phyloP scores from a whole-genome alignment of 92 coral and sea anemone species.

The Bergia puertoricense region DNA sequence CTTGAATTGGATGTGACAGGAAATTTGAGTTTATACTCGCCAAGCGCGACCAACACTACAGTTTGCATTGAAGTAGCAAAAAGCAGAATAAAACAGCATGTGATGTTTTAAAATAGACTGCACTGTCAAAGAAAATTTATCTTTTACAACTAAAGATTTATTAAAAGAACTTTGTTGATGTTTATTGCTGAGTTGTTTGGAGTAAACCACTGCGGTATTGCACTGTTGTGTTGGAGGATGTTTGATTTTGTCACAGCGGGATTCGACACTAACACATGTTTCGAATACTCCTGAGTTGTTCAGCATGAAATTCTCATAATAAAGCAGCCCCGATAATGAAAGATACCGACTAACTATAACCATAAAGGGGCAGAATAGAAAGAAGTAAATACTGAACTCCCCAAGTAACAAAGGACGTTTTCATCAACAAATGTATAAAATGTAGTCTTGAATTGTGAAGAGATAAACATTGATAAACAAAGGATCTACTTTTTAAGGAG shows the following conservation, averaged over 20 bases:
- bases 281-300: conserved; percentile 15
- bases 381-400: conserved; percentile 1
- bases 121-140: neutral
- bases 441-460: neutral
- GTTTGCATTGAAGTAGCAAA: neutral
- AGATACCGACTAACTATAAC: neutral
- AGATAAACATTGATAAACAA: too few relatives aligned
- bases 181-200: conserved; percentile 6
- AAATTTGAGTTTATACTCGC: neutral
- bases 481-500: neutral
- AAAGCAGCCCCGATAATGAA: neutral
- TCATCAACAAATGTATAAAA: neutral
- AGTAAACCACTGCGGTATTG: conserved; percentile 15
- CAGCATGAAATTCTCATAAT: conserved; percentile 15
- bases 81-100: neutral
- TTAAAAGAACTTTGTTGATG: conserved; percentile 19
- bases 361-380: neutral
- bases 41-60: neutral
- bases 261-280: conserved; percentile 41
- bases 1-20: conserved; percentile 20
- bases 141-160: neutral
- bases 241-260: conserved; percentile 33
- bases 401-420: neutral
- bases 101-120: neutral
- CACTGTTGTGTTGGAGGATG: neutral